Conservation (phyloP, 1,140 invertebrate species). For the Neodiprion pinetum region DNA sequence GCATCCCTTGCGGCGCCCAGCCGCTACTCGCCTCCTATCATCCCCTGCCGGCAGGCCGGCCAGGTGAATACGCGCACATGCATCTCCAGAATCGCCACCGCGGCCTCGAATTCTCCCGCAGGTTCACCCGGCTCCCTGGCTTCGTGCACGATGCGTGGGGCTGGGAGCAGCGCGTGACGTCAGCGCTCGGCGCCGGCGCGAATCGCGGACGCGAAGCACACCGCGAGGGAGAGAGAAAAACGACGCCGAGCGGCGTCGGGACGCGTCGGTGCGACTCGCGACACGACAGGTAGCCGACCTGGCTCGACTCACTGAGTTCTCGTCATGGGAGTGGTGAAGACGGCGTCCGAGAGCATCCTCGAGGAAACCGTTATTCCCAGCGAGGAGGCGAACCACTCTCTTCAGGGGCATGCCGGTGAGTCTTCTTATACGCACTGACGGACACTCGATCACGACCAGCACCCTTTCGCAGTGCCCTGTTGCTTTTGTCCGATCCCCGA, state of each 20-base stretch:
- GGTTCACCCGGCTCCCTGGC: neutral
- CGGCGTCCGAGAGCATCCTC: conserved; percentile 48
- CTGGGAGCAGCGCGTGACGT: conserved; percentile 18
- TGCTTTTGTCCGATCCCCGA: too few relatives aligned
- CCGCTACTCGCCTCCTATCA: conserved; percentile 39
- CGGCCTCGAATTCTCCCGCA: neutral
- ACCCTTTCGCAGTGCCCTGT: too few relatives aligned
- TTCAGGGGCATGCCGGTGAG: conserved; percentile 52
- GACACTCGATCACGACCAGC: too few relatives aligned
- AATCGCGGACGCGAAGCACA: conserved; percentile 44
- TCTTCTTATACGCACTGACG: conserved; percentile 12
- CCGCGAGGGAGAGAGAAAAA: conserved; percentile 30
- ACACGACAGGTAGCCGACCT: conserved; percentile 17
- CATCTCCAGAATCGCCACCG: conserved; percentile 18
- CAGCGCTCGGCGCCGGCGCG: conserved; percentile 42
- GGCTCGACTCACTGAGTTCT: conserved; percentile 14
- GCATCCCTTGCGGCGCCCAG: conserved; percentile 33
- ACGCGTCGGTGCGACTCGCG: conserved; percentile 34
- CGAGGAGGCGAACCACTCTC: conserved; percentile 58
- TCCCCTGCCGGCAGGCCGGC: too few relatives aligned
- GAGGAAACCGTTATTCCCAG: conserved; percentile 52
- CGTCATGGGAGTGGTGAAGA: conserved; percentile 60
- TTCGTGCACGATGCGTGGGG: neutral
- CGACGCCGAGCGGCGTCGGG: conserved; percentile 31
- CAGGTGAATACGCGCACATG: too few relatives aligned